Evolutionary conservation across 2,888 invertebrate species (phyloP).

Genomic region (Acheta domesticus): DNA sequence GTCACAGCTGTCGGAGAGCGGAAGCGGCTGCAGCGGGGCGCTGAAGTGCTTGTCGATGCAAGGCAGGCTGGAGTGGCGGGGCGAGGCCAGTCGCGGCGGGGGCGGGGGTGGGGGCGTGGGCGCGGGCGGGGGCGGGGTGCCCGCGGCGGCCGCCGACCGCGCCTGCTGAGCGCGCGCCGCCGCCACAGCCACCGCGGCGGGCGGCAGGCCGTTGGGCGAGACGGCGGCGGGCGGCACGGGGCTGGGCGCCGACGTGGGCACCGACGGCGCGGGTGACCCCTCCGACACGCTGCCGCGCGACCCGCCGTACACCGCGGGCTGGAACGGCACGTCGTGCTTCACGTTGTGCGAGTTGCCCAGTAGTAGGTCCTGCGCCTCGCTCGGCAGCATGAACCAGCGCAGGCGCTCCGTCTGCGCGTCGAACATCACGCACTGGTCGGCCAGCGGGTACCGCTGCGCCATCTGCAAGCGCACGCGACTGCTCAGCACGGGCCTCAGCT

Average conservation of each 20-base stretch:
- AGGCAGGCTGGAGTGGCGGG: constrained; percentile 33
- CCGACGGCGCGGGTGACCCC: constrained; percentile 18
- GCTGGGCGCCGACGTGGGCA: constrained; percentile 20
- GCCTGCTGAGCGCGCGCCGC: constrained; percentile 23
- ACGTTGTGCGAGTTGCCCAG: constrained; percentile 71
- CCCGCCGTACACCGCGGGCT: constrained; percentile 58
- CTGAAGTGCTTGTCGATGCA: constrained; percentile 34
- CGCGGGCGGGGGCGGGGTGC: background rate
- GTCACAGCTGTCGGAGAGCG: background rate
- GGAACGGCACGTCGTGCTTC: constrained; percentile 72
- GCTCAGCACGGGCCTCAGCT: no score
- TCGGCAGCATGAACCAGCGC: constrained; percentile 86
- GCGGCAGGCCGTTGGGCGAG: constrained; percentile 32
- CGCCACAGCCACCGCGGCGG: background rate
- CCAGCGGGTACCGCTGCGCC: constrained; percentile 68
- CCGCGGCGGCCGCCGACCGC: background rate
- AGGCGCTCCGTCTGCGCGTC: constrained; percentile 64
- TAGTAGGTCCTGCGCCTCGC: constrained; percentile 76
- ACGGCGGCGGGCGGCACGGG: constrained; percentile 26
- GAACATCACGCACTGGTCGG: constrained; percentile 71
- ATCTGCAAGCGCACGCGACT: constrained; percentile 45
- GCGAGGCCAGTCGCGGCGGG: constrained; percentile 48
- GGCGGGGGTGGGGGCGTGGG: background rate
- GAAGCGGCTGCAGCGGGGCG: background rate
- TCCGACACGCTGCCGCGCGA: constrained; percentile 40